phyloP scores from a whole-genome alignment of 2,113 vertebrate genomes.

The Ochotona princeps region DNA sequence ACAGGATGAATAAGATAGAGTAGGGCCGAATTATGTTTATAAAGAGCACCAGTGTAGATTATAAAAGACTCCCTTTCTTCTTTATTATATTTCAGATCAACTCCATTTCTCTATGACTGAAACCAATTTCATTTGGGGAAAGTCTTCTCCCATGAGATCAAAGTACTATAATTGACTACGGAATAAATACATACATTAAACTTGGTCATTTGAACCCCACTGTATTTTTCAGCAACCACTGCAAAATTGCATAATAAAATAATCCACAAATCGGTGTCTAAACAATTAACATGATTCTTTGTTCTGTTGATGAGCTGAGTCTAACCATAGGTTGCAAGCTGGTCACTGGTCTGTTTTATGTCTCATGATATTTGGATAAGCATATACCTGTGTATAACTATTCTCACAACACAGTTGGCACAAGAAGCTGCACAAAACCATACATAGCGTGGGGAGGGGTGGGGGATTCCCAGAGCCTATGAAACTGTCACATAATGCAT shows the following conservation, averaged over 20 bases:
- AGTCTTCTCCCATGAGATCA: not conserved
- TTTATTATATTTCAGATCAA: constrained; percentile 18
- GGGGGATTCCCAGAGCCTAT: too few species aligned
- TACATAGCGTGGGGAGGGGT: too few species aligned
- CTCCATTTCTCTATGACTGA: not conserved
- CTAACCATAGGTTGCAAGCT: not conserved
- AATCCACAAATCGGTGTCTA: not conserved
- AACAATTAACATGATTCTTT: not conserved
- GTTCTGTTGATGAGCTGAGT: not conserved
- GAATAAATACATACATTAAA: not conserved
- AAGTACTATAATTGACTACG: not conserved
- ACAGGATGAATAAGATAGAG: not conserved
- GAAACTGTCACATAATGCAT: too few species aligned
- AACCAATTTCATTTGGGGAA: not conserved
- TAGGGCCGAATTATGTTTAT: not conserved
- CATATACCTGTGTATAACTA: not conserved
- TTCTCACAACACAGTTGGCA: not conserved
- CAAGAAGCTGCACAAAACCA: not conserved
- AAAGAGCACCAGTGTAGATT: not conserved
- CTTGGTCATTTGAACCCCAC: not conserved
- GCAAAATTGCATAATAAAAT: not conserved
- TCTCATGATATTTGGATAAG: not conserved
- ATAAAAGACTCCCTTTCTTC: not conserved
- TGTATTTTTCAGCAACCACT: not conserved
- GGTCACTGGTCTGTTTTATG: not conserved